Conservation (phyloP, 2,888 invertebrate species). For the Stegophylla sp. region DNA sequence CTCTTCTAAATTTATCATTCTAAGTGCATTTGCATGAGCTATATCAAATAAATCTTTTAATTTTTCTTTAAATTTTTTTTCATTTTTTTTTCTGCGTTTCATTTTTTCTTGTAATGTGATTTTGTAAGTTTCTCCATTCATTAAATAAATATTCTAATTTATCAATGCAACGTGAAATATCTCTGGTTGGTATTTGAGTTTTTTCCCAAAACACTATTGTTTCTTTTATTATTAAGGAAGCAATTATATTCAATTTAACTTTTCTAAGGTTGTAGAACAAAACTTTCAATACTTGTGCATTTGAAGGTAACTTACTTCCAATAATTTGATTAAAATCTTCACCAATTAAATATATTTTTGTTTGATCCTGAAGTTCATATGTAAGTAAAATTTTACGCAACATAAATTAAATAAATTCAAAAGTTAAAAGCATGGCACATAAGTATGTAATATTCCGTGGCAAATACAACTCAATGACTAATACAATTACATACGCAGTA, state of each 20-base stretch:
- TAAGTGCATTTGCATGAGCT: not conserved
- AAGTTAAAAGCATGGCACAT: too few species aligned
- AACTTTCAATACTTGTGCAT: not conserved
- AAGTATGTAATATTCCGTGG: too few species aligned
- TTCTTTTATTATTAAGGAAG: not conserved
- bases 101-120: not conserved
- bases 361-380: not conserved
- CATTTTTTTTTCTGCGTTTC: not conserved
- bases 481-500: not conserved
- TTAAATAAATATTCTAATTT: not conserved
- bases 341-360: constrained; percentile 12
- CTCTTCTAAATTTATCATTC: constrained; percentile 21
- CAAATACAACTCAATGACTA: not conserved
- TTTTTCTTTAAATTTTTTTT: not conserved
- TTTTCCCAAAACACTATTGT: constrained; percentile 35
- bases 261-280: constrained; percentile 22
- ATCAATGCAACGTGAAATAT: not conserved
- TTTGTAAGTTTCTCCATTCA: not conserved
- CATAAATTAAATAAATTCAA: too few species aligned
- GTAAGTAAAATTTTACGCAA: not conserved
- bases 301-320: constrained; percentile 14
- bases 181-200: constrained; percentile 20
- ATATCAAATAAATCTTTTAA: too few species aligned
- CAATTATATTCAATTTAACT: constrained; percentile 2
- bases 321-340: constrained; percentile 3